Percentiles rank a stretch among this genome's conserved stretches.
These are phyloP conservation scores for Ennomos fuscantarius DNA, from an alignment of 2,888 invertebrate genomes.

Conservation along the genomic window DNA sequence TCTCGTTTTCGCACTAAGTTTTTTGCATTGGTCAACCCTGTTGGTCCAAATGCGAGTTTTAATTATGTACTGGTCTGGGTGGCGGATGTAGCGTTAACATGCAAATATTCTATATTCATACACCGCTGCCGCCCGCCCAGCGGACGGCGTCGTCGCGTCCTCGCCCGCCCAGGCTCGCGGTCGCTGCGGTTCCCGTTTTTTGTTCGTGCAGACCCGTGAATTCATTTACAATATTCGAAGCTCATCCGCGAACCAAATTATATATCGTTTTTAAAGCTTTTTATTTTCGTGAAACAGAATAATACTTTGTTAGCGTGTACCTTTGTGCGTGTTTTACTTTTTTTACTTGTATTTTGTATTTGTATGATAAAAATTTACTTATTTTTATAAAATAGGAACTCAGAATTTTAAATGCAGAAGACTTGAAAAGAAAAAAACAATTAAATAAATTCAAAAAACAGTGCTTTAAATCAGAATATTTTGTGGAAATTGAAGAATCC, in stretches of 20 bases:
- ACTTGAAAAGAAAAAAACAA: too few species aligned
- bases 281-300: conserved; percentile 25
- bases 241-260: conserved; percentile 49
- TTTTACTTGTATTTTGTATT: too few species aligned
- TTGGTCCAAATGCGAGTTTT: conserved; percentile 46
- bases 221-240: conserved; percentile 48
- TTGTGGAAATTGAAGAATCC: too few species aligned
- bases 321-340: too few species aligned
- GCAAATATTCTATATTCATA: conserved; percentile 55
- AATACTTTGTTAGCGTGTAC: conserved; percentile 1
- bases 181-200: conserved; percentile 24
- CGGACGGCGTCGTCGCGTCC: neutral
- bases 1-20: too few species aligned
- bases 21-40: conserved; percentile 18
- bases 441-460: too few species aligned
- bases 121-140: conserved; percentile 11
- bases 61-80: conserved; percentile 53
- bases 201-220: conserved; percentile 25
- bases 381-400: too few species aligned
- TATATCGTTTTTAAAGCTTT: conserved; percentile 28
- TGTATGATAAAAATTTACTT: too few species aligned
- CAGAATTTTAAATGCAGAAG: too few species aligned
- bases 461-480: too few species aligned
- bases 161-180: conserved; percentile 9
- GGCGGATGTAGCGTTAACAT: conserved; percentile 52